Conservation (phyloP, 2,113 vertebrate genomes). For the Lutjanus erythropterus region DNA sequence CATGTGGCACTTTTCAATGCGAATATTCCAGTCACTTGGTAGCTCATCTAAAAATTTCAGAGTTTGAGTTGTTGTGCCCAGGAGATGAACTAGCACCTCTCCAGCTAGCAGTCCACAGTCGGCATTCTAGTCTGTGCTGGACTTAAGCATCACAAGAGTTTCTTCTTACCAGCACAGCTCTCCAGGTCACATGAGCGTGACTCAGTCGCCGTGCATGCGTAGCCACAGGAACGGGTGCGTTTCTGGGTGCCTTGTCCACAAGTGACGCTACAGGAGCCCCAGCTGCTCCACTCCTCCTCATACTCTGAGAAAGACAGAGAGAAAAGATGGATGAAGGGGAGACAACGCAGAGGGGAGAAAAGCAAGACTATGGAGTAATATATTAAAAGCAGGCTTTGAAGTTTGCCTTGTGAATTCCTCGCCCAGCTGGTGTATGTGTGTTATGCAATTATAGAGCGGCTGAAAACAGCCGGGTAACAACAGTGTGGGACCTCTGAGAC, state of each 20-base stretch:
- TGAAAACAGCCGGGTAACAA: slow-evolving; percentile 29
- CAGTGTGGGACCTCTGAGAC: slow-evolving; percentile 45
- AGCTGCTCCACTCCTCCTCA: slow-evolving; percentile 89
- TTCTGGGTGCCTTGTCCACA: slow-evolving; percentile 88
- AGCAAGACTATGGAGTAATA: slow-evolving; percentile 22
- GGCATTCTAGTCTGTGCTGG: too few species aligned
- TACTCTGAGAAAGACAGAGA: slow-evolving; percentile 78
- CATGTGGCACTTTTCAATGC: too few species aligned
- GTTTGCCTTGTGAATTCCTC: slow-evolving; percentile 60
- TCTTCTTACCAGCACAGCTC: slow-evolving; percentile 84
- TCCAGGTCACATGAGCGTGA: slow-evolving; percentile 85
- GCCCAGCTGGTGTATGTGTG: slow-evolving; percentile 61
- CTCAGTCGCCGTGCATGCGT: slow-evolving; percentile 87
- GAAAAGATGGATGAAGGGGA: slow-evolving; percentile 2
- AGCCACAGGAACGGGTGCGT: slow-evolving; percentile 89
- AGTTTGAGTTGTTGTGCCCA: too few species aligned
- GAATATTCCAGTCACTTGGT: too few species aligned
- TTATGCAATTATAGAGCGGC: slow-evolving; percentile 44
- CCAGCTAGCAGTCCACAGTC: too few species aligned
- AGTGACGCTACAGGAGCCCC: slow-evolving; percentile 89
- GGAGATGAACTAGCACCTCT: too few species aligned
- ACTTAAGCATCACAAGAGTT: neutral
- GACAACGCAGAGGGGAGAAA: slow-evolving; percentile 1
- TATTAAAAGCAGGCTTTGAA: slow-evolving; percentile 60
- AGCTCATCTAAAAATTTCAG: too few species aligned